Conservation (phyloP, 2,797 vertebrate genomes). For the Chrysocyon brachyurus region DNA sequence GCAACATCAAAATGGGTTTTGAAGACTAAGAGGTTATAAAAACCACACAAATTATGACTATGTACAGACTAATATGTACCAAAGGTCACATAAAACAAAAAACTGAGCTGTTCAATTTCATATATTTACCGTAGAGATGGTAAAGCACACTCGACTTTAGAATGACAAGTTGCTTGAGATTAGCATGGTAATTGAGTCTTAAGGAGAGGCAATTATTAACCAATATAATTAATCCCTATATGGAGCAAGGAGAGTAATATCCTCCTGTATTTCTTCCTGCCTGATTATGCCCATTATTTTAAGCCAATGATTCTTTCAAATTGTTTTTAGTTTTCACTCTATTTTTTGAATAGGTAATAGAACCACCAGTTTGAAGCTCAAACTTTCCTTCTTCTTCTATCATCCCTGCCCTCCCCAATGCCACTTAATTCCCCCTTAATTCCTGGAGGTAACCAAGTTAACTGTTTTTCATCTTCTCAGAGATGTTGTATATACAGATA, state of each 20-base stretch:
- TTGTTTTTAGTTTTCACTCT: not conserved
- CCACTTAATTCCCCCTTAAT: not conserved
- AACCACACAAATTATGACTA: not conserved
- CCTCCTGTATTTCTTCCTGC: not conserved
- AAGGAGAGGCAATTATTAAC: not conserved
- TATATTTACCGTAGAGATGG: not conserved
- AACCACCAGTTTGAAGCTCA: not conserved
- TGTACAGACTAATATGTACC: not conserved
- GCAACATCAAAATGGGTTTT: not conserved
- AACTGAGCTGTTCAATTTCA: not conserved
- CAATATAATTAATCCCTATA: not conserved
- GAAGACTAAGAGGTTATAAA: not conserved
- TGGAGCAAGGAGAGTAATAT: not conserved
- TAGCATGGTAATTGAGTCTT: not conserved
- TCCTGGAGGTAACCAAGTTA: not conserved
- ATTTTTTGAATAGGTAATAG: conserved; percentile 24
- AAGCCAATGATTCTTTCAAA: not conserved
- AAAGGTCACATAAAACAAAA: not conserved
- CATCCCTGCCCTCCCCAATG: no score
- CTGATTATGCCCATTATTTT: not conserved
- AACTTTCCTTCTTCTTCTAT: not conserved
- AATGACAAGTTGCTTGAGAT: not conserved
- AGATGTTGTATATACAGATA: not conserved
- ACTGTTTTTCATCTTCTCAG: not conserved
- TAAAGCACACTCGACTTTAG: not conserved